These are phyloP conservation scores for Odontocolon sp. DNA, from an alignment of 2,888 invertebrate genomes.

Conservation along the genomic window DNA sequence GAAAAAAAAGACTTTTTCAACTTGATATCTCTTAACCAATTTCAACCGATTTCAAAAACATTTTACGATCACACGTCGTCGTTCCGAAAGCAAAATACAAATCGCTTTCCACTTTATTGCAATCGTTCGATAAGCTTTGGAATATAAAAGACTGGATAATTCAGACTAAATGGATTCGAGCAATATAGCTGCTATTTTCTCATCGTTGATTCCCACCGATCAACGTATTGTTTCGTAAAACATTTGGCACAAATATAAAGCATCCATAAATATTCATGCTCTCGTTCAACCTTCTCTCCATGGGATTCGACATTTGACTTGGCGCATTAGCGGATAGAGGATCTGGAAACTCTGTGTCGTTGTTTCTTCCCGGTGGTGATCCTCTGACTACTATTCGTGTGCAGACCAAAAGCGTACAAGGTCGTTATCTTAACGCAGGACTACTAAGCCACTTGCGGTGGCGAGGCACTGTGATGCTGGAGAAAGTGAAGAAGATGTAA, in stretches of 20 bases:
- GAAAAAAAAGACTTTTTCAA: constrained; percentile 7
- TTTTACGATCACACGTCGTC: constrained; percentile 1
- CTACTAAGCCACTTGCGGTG: constrained; percentile 54
- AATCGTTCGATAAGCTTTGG: constrained; percentile 10
- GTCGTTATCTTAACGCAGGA: constrained; percentile 73
- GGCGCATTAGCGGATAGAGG: constrained; percentile 71
- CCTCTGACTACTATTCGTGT: constrained; percentile 64
- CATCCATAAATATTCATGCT: constrained; percentile 72
- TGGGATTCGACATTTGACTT: constrained; percentile 64
- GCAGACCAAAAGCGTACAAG: constrained; percentile 69
- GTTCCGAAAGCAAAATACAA: constrained; percentile 11
- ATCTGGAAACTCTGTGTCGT: constrained; percentile 60
- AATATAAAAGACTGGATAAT: constrained; percentile 30
- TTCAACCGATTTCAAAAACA: constrained; percentile 31
- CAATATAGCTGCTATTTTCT: not conserved
- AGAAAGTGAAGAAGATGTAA: constrained; percentile 49
- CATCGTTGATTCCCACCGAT: constrained; percentile 23
- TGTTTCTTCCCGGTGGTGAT: constrained; percentile 52
- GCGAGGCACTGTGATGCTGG: constrained; percentile 49
- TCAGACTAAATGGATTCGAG: not conserved
- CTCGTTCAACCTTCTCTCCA: constrained; percentile 50
- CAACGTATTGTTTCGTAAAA: constrained; percentile 26
- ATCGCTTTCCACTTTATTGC: constrained; percentile 31
- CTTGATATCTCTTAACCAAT: not conserved
- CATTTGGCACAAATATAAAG: no score